These are phyloP conservation scores for Homarus americanus DNA, from an alignment of 1,140 invertebrate genomes.

Conservation along the genomic window DNA sequence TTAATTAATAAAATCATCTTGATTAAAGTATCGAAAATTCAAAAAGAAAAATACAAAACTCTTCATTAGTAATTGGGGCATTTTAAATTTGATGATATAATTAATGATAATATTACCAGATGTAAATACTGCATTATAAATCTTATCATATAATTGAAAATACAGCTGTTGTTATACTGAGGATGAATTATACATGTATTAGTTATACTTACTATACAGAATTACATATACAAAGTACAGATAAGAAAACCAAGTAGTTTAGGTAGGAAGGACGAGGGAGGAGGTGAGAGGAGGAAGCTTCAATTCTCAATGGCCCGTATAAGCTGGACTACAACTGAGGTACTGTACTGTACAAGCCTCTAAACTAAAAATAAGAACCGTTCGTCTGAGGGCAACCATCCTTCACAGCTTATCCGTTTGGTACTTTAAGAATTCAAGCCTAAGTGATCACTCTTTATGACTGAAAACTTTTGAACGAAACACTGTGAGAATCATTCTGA, in stretches of 20 bases:
- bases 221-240: slow-evolving; percentile 8
- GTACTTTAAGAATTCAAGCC: slow-evolving; percentile 55
- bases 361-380: neutral
- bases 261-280: neutral
- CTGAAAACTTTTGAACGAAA: slow-evolving; percentile 31
- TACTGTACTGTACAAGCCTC: neutral
- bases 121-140: neutral
- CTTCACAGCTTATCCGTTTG: slow-evolving; percentile 22
- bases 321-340: neutral
- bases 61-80: neutral
- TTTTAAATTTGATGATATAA: neutral
- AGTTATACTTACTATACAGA: slow-evolving; percentile 32
- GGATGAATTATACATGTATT: neutral
- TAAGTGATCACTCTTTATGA: slow-evolving; percentile 32
- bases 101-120: neutral
- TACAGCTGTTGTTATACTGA: too few species aligned
- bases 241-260: slow-evolving; percentile 8
- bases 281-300: slow-evolving; percentile 15
- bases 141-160: neutral
- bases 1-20: neutral
- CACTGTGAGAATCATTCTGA: slow-evolving; percentile 54
- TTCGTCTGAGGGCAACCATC: neutral
- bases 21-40: neutral
- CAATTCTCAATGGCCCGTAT: slow-evolving; percentile 32
- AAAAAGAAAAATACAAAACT: neutral